These are phyloP conservation scores for Streptopelia turtur DNA, from an alignment of 2,797 vertebrate genomes.

Conservation along the genomic window DNA sequence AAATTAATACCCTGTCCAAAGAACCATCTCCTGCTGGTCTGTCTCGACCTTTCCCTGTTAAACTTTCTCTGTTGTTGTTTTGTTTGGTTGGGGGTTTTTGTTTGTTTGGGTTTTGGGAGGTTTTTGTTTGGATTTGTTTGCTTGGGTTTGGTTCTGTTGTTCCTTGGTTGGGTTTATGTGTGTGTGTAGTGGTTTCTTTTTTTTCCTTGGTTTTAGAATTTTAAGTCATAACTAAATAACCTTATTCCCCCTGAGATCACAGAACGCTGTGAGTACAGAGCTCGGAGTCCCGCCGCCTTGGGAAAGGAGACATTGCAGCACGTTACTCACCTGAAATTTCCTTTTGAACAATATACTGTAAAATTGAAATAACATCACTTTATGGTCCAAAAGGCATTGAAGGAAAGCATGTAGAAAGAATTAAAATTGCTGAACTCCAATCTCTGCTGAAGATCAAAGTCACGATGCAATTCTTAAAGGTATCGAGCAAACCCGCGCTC, in stretches of 20 bases:
- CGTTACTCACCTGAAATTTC: background rate
- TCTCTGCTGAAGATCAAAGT: background rate
- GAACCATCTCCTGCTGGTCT: background rate
- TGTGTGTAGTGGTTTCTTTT: background rate
- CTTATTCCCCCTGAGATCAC: background rate
- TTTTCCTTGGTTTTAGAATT: background rate
- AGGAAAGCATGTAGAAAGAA: background rate
- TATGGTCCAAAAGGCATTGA: background rate
- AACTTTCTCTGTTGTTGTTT: too few relatives aligned
- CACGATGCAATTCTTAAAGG: fast-evolving
- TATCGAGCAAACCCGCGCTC: background rate
- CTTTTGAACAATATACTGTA: background rate
- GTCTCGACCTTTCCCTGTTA: background rate
- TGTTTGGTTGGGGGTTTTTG: too few relatives aligned
- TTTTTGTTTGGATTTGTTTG: too few relatives aligned
- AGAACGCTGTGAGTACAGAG: fast-evolving
- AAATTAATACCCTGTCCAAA: background rate
- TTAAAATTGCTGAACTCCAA: background rate
- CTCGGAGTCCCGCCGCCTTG: background rate
- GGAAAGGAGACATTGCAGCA: background rate
- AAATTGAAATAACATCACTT: background rate
- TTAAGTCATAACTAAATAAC: background rate
- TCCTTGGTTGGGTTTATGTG: too few relatives aligned
- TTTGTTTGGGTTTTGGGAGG: too few relatives aligned
- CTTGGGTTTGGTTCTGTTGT: too few relatives aligned